Conservation (phyloP, 2,113 vertebrate species). For the Pipa parva region DNA sequence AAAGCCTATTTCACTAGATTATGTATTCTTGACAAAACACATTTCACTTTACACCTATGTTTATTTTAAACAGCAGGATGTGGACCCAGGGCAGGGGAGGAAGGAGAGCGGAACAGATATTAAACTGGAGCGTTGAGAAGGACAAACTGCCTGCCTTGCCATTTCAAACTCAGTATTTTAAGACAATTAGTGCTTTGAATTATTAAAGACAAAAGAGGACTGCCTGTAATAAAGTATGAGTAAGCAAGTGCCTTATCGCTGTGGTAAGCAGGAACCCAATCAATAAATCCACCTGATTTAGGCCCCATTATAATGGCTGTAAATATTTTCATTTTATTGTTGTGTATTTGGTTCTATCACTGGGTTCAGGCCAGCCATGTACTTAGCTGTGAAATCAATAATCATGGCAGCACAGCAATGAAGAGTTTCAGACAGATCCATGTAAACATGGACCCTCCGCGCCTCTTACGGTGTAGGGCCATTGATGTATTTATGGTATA, state of each 20-base stretch:
- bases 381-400: slow-evolving; percentile 35
- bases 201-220: slow-evolving; percentile 55
- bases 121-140: slow-evolving; percentile 4
- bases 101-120: neutral
- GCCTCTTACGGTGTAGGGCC: neutral
- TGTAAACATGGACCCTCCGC: slow-evolving; percentile 9
- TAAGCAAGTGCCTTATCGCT: slow-evolving; percentile 63
- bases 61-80: slow-evolving; percentile 5
- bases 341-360: slow-evolving; percentile 44
- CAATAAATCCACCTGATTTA: slow-evolving; percentile 51
- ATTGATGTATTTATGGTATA: neutral
- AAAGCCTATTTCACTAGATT: no score
- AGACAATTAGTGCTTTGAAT: slow-evolving; percentile 58
- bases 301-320: slow-evolving; percentile 47
- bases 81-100: slow-evolving; percentile 6
- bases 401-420: slow-evolving; percentile 2
- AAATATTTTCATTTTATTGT: slow-evolving; percentile 47
- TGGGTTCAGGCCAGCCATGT: slow-evolving; percentile 38
- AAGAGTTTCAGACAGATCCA: slow-evolving; percentile 5
- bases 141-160: slow-evolving; percentile 40
- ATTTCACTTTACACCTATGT: neutral
- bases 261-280: slow-evolving; percentile 53
- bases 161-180: slow-evolving; percentile 46
- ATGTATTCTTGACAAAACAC: no score
- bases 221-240: slow-evolving; percentile 67